These are phyloP conservation scores for Choristoneura fumiferana DNA, from an alignment of 1,140 invertebrate genomes.

Conservation along the genomic window DNA sequence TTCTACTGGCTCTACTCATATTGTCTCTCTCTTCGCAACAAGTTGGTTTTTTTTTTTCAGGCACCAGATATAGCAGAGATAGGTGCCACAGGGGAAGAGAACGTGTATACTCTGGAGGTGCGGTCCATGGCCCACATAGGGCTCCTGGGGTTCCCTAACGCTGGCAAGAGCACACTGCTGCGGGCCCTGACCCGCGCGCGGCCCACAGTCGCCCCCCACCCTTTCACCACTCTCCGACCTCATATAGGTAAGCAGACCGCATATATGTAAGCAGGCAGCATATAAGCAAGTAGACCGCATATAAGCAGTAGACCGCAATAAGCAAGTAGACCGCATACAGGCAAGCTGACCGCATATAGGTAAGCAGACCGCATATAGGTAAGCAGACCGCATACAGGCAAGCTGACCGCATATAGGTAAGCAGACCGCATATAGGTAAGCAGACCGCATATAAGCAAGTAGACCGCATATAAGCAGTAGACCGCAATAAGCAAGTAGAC, in stretches of 20 bases:
- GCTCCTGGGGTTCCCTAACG: constrained; percentile 97
- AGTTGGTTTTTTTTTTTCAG: constrained; percentile 25
- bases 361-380: too few species aligned
- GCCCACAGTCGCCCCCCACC: constrained; percentile 96
- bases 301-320: too few species aligned
- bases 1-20: not conserved
- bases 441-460: not conserved
- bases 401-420: constrained; percentile 93
- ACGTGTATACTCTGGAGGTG: constrained; percentile 88
- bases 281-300: too few species aligned
- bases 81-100: constrained; percentile 91
- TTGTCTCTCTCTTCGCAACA: not conserved
- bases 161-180: constrained; percentile 96
- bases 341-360: too few species aligned
- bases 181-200: constrained; percentile 93
- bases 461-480: too few species aligned
- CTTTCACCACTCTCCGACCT: constrained; percentile 97
- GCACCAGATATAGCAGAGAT: constrained; percentile 92
- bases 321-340: too few species aligned
- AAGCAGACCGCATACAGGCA: too few species aligned
- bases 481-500: too few species aligned
- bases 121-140: constrained; percentile 96
- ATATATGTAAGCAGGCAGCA: not conserved
- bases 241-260: constrained; percentile 90
- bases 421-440: constrained; percentile 36